These are phyloP conservation scores for Neomicropteryx cornuta DNA, from an alignment of 1,140 invertebrate genomes.

Conservation along the genomic window DNA sequence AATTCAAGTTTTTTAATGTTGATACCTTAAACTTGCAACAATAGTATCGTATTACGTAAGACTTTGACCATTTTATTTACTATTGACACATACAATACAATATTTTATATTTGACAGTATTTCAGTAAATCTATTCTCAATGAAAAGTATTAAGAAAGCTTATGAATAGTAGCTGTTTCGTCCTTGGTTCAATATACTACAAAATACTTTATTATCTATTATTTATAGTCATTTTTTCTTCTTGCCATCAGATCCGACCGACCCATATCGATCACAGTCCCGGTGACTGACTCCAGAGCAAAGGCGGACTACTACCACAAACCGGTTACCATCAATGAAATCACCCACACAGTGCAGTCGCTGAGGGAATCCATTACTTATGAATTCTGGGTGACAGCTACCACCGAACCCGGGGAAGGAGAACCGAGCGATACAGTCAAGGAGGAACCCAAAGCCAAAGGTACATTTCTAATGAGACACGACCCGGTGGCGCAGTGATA, in stretches of 20 bases:
- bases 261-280: constrained; percentile 28
- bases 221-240: constrained; percentile 2
- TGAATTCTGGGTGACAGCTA: constrained; percentile 79
- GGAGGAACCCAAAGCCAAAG: constrained; percentile 10
- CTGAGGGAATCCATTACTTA: constrained; percentile 48
- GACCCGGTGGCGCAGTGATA: too few relatives aligned
- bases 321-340: constrained; percentile 27
- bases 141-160: too few relatives aligned
- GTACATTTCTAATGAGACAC: too few relatives aligned
- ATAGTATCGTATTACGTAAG: too few relatives aligned
- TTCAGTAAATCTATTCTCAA: too few relatives aligned
- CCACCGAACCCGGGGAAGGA: constrained; percentile 72
- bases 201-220: background rate
- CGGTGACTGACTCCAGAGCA: too few relatives aligned
- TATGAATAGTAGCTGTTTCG: background rate
- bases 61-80: too few relatives aligned
- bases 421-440: constrained; percentile 24
- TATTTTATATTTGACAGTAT: too few relatives aligned
- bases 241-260: constrained; percentile 26
- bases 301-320: constrained; percentile 25
- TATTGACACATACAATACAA: too few relatives aligned
- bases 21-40: too few relatives aligned
- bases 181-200: constrained; percentile 1
- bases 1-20: too few relatives aligned
- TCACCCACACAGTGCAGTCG: constrained; percentile 23